Evolutionary conservation across 2,888 invertebrate genomes (phyloP).

Genomic region (Eumacrocentrus americanus): DNA sequence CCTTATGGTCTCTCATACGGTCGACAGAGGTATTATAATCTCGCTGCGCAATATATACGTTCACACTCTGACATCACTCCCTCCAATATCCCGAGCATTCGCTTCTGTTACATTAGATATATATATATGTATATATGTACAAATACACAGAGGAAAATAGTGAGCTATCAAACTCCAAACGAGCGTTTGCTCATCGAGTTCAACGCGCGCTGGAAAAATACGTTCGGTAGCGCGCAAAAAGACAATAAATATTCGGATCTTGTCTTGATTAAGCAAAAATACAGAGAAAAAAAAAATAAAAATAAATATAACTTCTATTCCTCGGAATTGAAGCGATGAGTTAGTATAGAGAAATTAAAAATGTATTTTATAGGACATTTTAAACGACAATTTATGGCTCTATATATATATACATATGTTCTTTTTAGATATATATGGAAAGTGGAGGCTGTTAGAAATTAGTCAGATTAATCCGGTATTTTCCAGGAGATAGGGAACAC

Average conservation of each 20-base stretch:
- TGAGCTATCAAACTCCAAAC: too few relatives aligned
- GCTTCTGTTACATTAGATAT: not conserved
- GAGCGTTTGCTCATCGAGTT: too few relatives aligned
- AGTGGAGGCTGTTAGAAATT: slow-evolving; percentile 3
- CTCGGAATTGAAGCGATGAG: too few relatives aligned
- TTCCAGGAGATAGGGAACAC: not conserved
- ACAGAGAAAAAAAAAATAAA: too few relatives aligned
- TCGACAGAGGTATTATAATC: not conserved
- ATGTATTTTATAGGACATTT: too few relatives aligned
- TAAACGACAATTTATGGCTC: not conserved
- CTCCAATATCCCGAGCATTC: not conserved
- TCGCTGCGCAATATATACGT: not conserved
- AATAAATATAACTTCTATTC: too few relatives aligned
- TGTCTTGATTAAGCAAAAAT: too few relatives aligned
- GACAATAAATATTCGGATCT: too few relatives aligned
- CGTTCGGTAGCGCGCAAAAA: too few relatives aligned
- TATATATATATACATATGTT: not conserved
- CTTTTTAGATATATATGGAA: not conserved
- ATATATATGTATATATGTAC: not conserved
- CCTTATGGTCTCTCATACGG: not conserved
- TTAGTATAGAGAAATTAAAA: too few relatives aligned
- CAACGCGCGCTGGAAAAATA: too few relatives aligned
- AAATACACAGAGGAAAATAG: not conserved
- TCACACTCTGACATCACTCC: slow-evolving; percentile 1
- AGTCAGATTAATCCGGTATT: slow-evolving; percentile 3